These are phyloP conservation scores for Lethenteron reissneri DNA, from an alignment of 2,113 vertebrate species.

Conservation along the genomic window DNA sequence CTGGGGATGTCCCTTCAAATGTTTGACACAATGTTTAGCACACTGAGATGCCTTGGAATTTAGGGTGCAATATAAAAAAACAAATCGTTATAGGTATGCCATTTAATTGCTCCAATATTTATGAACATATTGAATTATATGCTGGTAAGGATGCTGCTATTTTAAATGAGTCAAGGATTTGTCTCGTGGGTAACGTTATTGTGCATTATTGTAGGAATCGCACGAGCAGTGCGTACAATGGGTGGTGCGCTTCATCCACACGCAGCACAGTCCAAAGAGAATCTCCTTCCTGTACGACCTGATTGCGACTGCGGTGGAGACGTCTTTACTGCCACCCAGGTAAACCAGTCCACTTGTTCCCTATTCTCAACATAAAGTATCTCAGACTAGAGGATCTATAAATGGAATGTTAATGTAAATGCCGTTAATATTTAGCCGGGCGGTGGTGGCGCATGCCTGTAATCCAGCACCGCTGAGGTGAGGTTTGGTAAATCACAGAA, in stretches of 20 bases:
- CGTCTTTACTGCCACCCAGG: conserved; percentile 65
- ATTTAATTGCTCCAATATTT: background rate
- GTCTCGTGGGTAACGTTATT: background rate
- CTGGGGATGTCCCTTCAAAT: too few relatives aligned
- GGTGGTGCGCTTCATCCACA: conserved; percentile 84
- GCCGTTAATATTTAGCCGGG: too few relatives aligned
- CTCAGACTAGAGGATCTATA: too few relatives aligned
- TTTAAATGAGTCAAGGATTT: background rate
- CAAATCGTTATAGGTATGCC: background rate
- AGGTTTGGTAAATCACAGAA: too few relatives aligned
- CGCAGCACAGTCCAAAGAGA: conserved; percentile 84
- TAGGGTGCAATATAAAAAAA: background rate
- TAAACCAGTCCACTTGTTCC: conserved; percentile 17
- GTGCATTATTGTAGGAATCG: conserved; percentile 43
- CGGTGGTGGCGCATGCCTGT: too few relatives aligned
- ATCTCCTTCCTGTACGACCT: conserved; percentile 96
- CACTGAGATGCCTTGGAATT: background rate
- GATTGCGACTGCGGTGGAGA: conserved; percentile 85
- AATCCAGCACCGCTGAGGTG: too few relatives aligned
- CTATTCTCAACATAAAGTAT: background rate
- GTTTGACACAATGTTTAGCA: too few relatives aligned
- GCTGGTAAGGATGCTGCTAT: background rate
- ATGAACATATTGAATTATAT: background rate
- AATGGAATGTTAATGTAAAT: too few relatives aligned
- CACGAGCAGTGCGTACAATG: conserved; percentile 92